phyloP scores from a whole-genome alignment of 2,797 vertebrate species.

The Neoniphon sammara region DNA sequence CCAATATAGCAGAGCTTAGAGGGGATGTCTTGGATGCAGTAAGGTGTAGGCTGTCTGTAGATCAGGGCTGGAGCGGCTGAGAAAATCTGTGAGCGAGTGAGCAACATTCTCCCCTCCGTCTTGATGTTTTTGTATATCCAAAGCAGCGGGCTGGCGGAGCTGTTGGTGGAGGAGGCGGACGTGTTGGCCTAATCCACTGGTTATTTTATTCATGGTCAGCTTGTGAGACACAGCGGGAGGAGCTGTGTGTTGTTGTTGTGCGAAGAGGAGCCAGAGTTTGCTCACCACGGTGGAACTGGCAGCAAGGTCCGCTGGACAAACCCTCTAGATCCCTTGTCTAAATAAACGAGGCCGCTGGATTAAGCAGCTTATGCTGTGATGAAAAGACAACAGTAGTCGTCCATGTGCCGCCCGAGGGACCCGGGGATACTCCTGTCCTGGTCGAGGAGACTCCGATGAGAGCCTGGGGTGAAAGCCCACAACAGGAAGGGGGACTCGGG shows the following conservation, averaged over 20 bases:
- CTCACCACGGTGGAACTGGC: constrained; percentile 61
- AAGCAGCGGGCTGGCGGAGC: not conserved
- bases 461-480: constrained; percentile 38
- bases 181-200: constrained; percentile 30
- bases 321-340: constrained; percentile 72
- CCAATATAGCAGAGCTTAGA: too few species aligned
- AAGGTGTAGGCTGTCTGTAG: too few species aligned
- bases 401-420: constrained; percentile 57
- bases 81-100: too few species aligned
- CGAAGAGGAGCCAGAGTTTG: constrained; percentile 47
- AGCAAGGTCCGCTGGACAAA: constrained; percentile 60
- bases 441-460: constrained; percentile 36
- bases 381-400: constrained; percentile 82
- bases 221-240: constrained; percentile 37
- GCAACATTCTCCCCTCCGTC: not conserved
- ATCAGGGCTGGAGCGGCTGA: too few species aligned
- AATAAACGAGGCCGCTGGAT: constrained; percentile 78
- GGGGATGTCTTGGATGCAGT: too few species aligned
- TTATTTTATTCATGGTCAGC: constrained; percentile 25
- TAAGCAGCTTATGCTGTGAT: constrained; percentile 76
- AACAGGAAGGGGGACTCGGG: constrained; percentile 45
- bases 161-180: not conserved
- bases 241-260: constrained; percentile 28
- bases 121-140: not conserved
- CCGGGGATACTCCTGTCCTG: constrained; percentile 47